Base-by-base conservation (phyloP, 2,113 vertebrate species). In the Chaetops frenatus region DNA sequence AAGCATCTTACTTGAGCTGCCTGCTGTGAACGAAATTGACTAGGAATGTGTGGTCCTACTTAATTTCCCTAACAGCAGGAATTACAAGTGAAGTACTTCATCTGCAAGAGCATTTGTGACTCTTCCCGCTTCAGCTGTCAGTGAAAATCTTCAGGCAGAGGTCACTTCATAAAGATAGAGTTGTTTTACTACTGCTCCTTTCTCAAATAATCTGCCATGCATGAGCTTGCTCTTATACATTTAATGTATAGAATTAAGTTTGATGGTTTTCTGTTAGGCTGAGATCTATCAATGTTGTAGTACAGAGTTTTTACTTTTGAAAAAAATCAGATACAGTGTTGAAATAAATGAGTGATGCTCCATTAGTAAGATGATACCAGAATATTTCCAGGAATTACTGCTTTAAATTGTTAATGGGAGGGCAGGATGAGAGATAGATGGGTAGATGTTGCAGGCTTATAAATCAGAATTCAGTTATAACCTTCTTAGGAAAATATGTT, bases 21-120 rank as follows among this genome's bases (percentile, higher is more conserved):
- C 90, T 92, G 94, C 97, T 97, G 97, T 77, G 97, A 96, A 45
- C 57, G 45, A 95, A 97, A 94, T 94, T 94, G 81, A 50, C 83
- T 92, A 94, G 91, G 91, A 96, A 97, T 97, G 97, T 94, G 95
- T 92, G 96, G 92, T 96, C 93, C 79, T 45, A 16, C 74, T 77
- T 97, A 92, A 98, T 98, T 97, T 97, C 91, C 93, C 81, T 97
- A 98, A 94, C 97, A 97, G 98, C 96, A 70, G 97, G 97, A 80
- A 51, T 73, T 78, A 25, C 60, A 81, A 93, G 94, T 85, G 42
- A 86, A 90, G 51, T 60, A 58, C 77, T 92, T 92, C 21, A 74
- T 79, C 86, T 92, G 71, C 58, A 92, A 69, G 51, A 83, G n/a
- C 80, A 18, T 61, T 85, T 90, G 60, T 77, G 78, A 57, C 61